Percentiles rank a stretch among this genome's conserved stretches.
Conservation (phyloP, 2,113 vertebrate species). For the Poeciliopsis prolifica region DNA sequence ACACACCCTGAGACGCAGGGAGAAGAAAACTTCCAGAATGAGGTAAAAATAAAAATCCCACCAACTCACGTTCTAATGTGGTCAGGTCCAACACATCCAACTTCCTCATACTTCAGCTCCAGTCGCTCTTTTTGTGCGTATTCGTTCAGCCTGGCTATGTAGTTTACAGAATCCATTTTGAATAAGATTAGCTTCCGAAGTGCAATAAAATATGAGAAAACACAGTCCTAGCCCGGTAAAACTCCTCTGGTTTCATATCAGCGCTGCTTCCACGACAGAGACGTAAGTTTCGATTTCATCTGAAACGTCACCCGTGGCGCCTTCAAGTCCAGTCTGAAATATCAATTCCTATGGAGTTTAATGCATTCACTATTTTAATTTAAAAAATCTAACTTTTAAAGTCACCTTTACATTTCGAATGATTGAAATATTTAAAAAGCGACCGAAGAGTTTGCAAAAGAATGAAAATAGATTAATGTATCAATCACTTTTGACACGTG, state of each 20-base stretch:
- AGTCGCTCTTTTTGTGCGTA: conserved; percentile 2
- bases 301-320: conserved; percentile 24
- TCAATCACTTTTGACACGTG: no score
- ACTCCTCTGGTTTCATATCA: neutral
- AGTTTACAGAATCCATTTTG: conserved; percentile 65
- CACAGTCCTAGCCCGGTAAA: rapidly evolving
- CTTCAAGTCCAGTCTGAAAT: neutral
- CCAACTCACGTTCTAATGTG: conserved; percentile 72
- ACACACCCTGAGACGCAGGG: no score
- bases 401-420: no score
- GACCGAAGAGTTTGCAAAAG: no score
- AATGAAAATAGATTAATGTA: no score
- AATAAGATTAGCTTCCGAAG: neutral
- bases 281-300: conserved; percentile 50
- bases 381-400: no score
- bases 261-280: neutral
- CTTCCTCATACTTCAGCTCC: conserved; percentile 46
- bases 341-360: neutral
- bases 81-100: conserved; percentile 54
- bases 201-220: neutral
- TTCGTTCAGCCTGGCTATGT: conserved; percentile 60
- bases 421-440: no score
- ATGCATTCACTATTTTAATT: no score
- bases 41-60: neutral
- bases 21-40: neutral